phyloP scores from a whole-genome alignment of 2,113 vertebrate species.

The Pseudorasbora parva region DNA sequence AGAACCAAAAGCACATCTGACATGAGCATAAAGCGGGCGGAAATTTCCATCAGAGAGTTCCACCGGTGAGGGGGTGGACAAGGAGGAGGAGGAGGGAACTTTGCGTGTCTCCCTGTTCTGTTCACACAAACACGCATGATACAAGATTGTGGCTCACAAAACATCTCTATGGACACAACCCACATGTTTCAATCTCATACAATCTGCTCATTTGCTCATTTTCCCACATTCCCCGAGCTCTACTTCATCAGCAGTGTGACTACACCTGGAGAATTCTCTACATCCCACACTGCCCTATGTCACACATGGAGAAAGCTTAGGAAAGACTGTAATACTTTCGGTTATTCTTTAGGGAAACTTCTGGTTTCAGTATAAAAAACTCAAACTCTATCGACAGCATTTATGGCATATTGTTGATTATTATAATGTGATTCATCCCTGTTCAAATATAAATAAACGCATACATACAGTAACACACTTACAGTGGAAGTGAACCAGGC shows the following conservation, averaged over 20 bases:
- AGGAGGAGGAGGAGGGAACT: not conserved
- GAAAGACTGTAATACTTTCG: not conserved
- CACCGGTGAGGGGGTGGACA: constrained; percentile 73
- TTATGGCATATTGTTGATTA: not conserved
- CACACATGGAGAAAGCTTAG: not conserved
- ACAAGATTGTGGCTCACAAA: constrained; percentile 74
- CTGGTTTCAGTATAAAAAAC: not conserved
- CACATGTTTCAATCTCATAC: constrained; percentile 76
- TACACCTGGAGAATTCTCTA: constrained; percentile 4
- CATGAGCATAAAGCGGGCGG: constrained; percentile 73
- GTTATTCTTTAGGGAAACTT: not conserved
- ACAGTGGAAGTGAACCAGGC: not conserved
- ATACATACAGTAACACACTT: not conserved
- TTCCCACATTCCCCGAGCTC: constrained; percentile 19
- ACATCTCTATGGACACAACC: constrained; percentile 74
- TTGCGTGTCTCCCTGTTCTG: not conserved
- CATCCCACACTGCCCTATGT: not conserved
- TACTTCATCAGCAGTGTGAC: constrained; percentile 19
- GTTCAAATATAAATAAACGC: not conserved
- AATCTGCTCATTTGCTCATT: constrained; percentile 81
- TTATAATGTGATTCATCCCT: not conserved
- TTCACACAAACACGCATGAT: constrained; percentile 31
- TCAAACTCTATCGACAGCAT: not conserved
- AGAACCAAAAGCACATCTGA: constrained; percentile 71
- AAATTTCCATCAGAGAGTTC: constrained; percentile 73